Conservation (phyloP, 1,140 invertebrate species). For the Rhopalosiphum maidis region DNA sequence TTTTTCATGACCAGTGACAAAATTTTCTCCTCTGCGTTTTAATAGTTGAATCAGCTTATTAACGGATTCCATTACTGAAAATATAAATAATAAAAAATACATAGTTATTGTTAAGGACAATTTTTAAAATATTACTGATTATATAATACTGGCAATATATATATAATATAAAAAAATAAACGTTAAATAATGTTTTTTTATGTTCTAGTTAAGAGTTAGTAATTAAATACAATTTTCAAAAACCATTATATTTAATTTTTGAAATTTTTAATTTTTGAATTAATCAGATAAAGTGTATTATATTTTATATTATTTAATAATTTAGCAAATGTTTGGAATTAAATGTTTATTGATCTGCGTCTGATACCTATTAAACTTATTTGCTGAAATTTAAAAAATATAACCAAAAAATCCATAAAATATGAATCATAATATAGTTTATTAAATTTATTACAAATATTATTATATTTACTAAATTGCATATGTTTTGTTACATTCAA, state of each 20-base stretch:
- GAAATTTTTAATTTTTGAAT: too few relatives aligned
- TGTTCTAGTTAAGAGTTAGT: not conserved
- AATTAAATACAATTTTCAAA: not conserved
- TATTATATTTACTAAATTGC: not conserved
- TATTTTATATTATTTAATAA: not conserved
- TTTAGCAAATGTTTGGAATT: not conserved
- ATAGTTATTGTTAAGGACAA: not conserved
- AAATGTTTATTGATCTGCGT: not conserved
- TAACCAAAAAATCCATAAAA: not conserved
- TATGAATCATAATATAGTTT: not conserved
- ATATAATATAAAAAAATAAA: not conserved
- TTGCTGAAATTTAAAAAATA: not conserved
- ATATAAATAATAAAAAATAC: not conserved
- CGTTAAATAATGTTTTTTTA: not conserved
- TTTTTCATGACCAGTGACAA: conserved; percentile 29
- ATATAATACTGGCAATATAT: not conserved
- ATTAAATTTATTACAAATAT: not conserved
- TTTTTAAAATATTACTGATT: not conserved
- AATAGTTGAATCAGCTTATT: conserved; percentile 18
- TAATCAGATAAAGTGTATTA: not conserved
- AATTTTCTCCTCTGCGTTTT: conserved; percentile 30
- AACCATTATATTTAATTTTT: not conserved
- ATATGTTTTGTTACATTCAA: not conserved
- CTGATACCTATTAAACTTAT: not conserved
- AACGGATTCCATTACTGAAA: conserved; percentile 52